Percentiles rank a stretch among this genome's conserved stretches.
phyloP scores from a whole-genome alignment of 2,113 vertebrate genomes.

The Anas platyrhynchos region DNA sequence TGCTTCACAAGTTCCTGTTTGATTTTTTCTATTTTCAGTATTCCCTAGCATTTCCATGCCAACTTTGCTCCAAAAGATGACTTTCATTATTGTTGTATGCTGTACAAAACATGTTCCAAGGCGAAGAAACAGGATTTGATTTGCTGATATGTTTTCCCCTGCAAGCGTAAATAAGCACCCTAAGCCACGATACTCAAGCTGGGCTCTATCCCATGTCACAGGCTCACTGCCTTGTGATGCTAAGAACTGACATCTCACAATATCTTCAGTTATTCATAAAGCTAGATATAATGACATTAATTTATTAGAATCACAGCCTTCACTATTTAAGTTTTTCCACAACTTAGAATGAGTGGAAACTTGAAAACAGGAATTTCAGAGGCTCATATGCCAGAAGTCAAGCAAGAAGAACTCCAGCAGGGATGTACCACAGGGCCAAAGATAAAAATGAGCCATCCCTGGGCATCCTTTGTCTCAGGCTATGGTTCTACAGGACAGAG shows the following conservation, averaged over 20 bases:
- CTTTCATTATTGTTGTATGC: background rate
- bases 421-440: background rate
- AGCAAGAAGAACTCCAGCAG: background rate
- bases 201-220: background rate
- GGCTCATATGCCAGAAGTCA: background rate
- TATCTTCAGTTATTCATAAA: background rate
- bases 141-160: background rate
- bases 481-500: background rate
- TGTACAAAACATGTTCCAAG: background rate
- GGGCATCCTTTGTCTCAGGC: background rate
- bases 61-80: background rate
- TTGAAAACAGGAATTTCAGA: background rate
- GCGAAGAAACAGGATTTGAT: background rate
- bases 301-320: background rate
- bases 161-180: background rate
- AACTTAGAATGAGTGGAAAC: background rate
- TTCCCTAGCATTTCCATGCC: background rate
- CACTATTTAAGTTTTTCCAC: background rate
- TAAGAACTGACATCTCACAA: background rate
- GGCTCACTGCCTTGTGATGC: fast-evolving
- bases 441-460: background rate
- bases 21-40: background rate
- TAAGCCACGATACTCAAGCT: background rate
- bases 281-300: background rate
- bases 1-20: background rate